Base-by-base conservation (phyloP, 2,113 vertebrate species). In the Strix uralensis region DNA sequence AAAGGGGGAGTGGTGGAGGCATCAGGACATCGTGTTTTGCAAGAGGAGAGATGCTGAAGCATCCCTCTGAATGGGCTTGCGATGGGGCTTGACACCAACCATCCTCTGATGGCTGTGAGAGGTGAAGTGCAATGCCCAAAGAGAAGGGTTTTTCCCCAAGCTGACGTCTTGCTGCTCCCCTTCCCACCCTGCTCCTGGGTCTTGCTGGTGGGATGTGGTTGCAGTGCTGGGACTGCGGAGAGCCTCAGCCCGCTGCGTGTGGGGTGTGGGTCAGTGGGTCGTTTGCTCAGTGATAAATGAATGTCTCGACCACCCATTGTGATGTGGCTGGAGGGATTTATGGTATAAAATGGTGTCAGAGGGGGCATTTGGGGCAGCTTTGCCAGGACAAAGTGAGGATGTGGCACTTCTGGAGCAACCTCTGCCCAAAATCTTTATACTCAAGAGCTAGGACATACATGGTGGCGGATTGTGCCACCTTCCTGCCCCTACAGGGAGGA, bases 201-300 rank as follows among this genome's bases (percentile, higher is more conserved):
- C 51, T n/a, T 66, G 44, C 30, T 49, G 73, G n/a, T 42, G 47
- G 40, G 38, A 40, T 38, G 57, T 2, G 2, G 36, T 38, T 63
- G 51, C 38, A 61, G 67, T 34, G 22, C 26, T 49, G 80, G 47
- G 40, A 15, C 15, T 44, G 46, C 23, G 52, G 52, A 46, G 47
- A 84, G 6, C 26, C 15, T n/a, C 29, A 38, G 59, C 34, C 25
- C 0, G 0, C n/a, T 47, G 66, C 13, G 2, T 5, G 10, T 26
- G 26, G 8, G 19, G 10, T 11, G 30, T 40, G 30, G 20, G 20
- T 73, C 5, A 0, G 22, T n/a, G 38, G 38, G 7, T 32, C 2
- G 1, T 79, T 84, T 79, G 49, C 51, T 83, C 14, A 14, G 65
- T 30, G 52, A 47, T 15, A 38, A 82, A 19, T 34, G 12, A 70